A percentile compares a stretch with the other conserved stretches of the same genome.
Conservation (phyloP, 2,113 vertebrate genomes). For the Dicrurus megarhynchus region DNA sequence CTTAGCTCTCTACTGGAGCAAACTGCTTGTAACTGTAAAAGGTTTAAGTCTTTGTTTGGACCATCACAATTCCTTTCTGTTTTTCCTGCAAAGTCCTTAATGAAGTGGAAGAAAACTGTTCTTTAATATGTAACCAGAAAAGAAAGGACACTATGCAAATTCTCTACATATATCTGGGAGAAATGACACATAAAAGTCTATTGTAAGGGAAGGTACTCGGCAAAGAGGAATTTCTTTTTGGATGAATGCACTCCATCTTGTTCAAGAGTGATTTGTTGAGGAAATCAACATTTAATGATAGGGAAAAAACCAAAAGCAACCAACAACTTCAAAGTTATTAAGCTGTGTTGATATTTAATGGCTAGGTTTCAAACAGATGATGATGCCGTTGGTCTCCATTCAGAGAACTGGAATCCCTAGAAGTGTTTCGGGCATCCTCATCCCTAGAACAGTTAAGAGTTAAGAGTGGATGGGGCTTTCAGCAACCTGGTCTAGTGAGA, state of each 20-base stretch:
- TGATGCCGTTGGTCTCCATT: neutral
- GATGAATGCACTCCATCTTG: neutral
- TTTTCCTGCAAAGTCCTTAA: neutral
- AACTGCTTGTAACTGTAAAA: neutral
- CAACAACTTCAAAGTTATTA: neutral
- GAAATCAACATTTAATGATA: neutral
- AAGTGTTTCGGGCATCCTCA: neutral
- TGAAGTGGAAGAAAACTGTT: neutral
- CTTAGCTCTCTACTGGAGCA: neutral
- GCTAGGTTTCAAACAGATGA: neutral
- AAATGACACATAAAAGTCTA: neutral
- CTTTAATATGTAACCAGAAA: neutral
- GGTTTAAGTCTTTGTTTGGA: neutral
- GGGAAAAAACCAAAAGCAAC: neutral
- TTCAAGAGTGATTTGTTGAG: neutral
- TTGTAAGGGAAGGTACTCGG: neutral
- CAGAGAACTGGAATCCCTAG: neutral
- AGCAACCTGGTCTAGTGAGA: neutral
- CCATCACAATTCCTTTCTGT: neutral
- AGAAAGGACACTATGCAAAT: neutral
- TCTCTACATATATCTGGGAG: neutral
- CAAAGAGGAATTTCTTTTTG: neutral
- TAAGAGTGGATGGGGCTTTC: neutral
- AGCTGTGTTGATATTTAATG: fast-evolving
- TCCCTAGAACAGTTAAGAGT: neutral